Evolutionary conservation across 2,113 vertebrate genomes (phyloP).

Genomic region (Nycticryphes semicollaris): DNA sequence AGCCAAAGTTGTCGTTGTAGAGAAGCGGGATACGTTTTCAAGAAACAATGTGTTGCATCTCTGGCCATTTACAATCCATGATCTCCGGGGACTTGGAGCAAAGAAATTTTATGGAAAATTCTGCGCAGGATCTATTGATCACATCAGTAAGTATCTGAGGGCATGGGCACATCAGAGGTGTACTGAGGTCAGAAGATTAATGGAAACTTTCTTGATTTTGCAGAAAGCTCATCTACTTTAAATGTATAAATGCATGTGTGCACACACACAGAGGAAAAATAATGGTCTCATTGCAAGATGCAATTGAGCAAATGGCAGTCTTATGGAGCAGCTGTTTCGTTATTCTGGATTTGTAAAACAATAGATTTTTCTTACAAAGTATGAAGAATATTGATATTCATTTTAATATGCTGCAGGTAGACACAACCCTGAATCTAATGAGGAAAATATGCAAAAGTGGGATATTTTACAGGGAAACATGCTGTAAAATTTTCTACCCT

Average conservation of each 20-base stretch:
- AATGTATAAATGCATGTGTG: rapidly evolving
- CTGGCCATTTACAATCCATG: slow-evolving; percentile 97
- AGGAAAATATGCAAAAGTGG: neutral
- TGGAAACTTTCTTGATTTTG: neutral
- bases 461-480: neutral
- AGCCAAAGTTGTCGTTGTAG: slow-evolving; percentile 92
- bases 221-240: neutral
- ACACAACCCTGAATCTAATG: neutral
- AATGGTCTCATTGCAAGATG: neutral
- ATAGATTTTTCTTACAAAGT: neutral
- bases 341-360: neutral
- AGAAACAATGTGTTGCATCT: slow-evolving; percentile 97
- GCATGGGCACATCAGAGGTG: neutral
- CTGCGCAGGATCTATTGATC: slow-evolving; percentile 95
- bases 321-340: neutral
- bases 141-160: slow-evolving; percentile 91
- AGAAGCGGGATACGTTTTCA: slow-evolving; percentile 95
- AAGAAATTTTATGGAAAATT: slow-evolving; percentile 99
- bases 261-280: rapidly evolving
- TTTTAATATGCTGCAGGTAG: neutral
- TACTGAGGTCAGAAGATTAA: neutral
- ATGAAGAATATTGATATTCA: neutral
- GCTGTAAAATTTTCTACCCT: neutral
- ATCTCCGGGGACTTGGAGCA: slow-evolving; percentile 91
- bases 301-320: neutral